Base-by-base conservation (phyloP, 1,140 invertebrate genomes). In the Adelges cooleyi region DNA sequence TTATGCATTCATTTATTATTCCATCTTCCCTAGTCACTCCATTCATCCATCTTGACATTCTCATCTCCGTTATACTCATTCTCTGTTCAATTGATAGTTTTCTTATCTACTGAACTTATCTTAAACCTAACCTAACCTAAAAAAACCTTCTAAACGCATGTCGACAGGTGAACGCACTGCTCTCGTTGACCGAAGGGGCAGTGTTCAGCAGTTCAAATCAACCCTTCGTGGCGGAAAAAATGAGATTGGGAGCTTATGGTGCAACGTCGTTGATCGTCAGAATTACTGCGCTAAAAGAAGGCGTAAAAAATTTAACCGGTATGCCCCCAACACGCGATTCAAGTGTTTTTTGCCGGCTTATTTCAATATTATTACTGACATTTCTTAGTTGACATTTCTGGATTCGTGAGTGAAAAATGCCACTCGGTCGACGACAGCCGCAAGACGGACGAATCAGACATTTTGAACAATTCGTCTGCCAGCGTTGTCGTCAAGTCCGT, bases 271-370 rank as follows among this genome's bases (percentile, higher is more conserved):
- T 84, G 38, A 81, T 84, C 3, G 81, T 84, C 1, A 72, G 78
- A 52, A 75, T 84, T 0, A 75, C 80, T 11, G 80, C 81, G 1
- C 80, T 81, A 4, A 81, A 78, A 1, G 77, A 80, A 17, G 81
- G 81, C 42, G 69, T 77, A 11, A 81, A 82, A 72, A 84, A 83
- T 70, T 79, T 84, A 70, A 83, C 82, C 59, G 81, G 82, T 83
- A 71, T 33, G 11, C 29, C 29, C 5, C 11, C 29, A 33, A 33
- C 11, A 33, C 11, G 11, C 73, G 70, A 62, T 9, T n/a, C n/a
- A n/a, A n/a, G n/a, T n/a, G n/a, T n/a, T n/a, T n/a, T n/a, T n/a
- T n/a, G n/a, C n/a, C n/a, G n/a, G n/a, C n/a, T 46, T 53, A 13
- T 8, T 65, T 13, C 20, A 65, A 18, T n/a, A n/a, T 66, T 51